Evolutionary conservation across 2,888 invertebrate genomes (phyloP).

Genomic region (Camponotus fellah): DNA sequence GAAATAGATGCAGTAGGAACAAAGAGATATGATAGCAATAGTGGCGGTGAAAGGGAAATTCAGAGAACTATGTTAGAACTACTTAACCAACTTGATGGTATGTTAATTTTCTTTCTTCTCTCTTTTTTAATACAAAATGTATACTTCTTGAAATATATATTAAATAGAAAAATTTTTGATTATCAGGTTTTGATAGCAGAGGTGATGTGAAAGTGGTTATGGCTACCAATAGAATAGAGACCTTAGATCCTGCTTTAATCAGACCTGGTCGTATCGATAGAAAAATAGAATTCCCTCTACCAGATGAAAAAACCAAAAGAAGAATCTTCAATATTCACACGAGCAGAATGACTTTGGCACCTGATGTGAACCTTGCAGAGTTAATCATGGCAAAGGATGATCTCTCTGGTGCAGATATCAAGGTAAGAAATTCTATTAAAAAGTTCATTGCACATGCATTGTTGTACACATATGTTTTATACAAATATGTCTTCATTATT

Average conservation of each 20-base stretch:
- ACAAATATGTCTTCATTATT: neutral
- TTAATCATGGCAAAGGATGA: conserved; percentile 99
- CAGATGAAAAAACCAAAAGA: conserved; percentile 99
- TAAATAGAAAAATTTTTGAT: neutral
- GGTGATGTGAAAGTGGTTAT: conserved; percentile 92
- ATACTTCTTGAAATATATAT: conserved; percentile 9
- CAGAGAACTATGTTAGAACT: conserved; percentile 99
- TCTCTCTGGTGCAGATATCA: conserved; percentile 98
- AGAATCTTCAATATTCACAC: conserved; percentile 99
- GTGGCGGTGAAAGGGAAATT: conserved; percentile 99
- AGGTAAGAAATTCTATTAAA: conserved; percentile 87
- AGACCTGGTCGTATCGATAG: conserved; percentile 99
- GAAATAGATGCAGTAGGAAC: conserved; percentile 99
- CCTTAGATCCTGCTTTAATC: conserved; percentile 98
- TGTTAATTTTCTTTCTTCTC: neutral
- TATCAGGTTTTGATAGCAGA: conserved; percentile 83
- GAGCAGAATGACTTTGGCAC: conserved; percentile 98
- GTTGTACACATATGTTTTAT: neutral
- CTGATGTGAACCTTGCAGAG: conserved; percentile 98
- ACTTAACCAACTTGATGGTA: conserved; percentile 99
- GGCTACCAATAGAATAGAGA: conserved; percentile 99
- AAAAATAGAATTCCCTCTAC: conserved; percentile 99
- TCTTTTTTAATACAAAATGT: neutral
- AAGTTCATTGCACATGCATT: neutral
- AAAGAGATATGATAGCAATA: conserved; percentile 99